Evolutionary conservation across 1,140 invertebrate genomes (phyloP), one percentile per base, ranked within the genome.

Genomic region (Archivesica marissinica): DNA sequence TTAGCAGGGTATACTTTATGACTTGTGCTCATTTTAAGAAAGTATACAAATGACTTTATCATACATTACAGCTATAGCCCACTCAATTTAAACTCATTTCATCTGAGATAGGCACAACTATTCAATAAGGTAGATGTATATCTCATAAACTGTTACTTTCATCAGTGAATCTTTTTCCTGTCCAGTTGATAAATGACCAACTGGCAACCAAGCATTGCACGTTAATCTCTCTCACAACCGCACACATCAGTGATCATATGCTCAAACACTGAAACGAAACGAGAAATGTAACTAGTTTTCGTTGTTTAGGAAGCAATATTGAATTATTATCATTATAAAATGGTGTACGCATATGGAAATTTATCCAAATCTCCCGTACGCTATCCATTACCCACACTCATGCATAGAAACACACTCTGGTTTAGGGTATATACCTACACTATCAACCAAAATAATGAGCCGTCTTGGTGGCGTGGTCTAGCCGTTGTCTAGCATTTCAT

Each of bases 81-180:
- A 44, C 66, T 70, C 66, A 70, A 44, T 44, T 70, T 70, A 30
- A 47, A 47, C 66, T 30, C 66, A 70, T 70, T 70, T 70, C 66
- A 70, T 70, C 66, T 70, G 28, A 70, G 66, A 70, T 70, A 70
- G 66, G 66, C 30, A 70, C 15, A 44, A 7, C 6, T 44, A 44
- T 70, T 70, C 66, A 70, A 70, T 70, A 70, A 70, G 3, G 28
- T 25, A 70, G 66, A 70, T 70, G 1, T 44, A 3, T 70, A 70
- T 70, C 66, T 38, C 41, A 23, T 44, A 70, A 70, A 70, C 66
- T 70, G 66, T 70, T 44, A 70, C 66, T 70, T 70, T 70, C 66
- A 70, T 70, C 66, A 23, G 4, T 25, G 3, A 17, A 70, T 70
- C 66, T 25, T 11, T 13, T 7, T 1, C 66, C 47, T 70, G 66